Percentiles rank a stretch among this genome's conserved stretches.
phyloP scores from a whole-genome alignment of 2,888 invertebrate genomes.

The Caenorhabditis doughertyi region DNA sequence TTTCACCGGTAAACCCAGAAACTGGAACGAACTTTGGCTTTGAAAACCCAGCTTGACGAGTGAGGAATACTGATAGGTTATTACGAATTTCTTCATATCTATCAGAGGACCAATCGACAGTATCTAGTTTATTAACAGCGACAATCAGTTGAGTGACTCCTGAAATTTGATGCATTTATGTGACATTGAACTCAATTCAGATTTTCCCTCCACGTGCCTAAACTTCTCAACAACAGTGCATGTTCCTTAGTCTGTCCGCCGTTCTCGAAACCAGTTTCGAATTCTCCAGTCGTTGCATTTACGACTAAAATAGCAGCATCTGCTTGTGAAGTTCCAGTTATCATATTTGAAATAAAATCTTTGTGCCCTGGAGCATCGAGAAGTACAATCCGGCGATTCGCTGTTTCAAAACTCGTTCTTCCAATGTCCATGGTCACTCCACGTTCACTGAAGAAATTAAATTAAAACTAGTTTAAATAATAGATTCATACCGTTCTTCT shows the following conservation, averaged over 20 bases:
- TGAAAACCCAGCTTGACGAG: conserved; percentile 84
- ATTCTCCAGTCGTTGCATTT: conserved; percentile 94
- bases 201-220: conserved; percentile 84
- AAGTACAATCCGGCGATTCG: conserved; percentile 84
- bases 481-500: conserved; percentile 88
- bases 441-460: conserved; percentile 84
- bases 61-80: conserved; percentile 75
- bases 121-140: conserved; percentile 97
- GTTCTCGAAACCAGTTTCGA: conserved; percentile 98
- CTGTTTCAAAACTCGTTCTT: conserved; percentile 84
- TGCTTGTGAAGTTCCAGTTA: conserved; percentile 97
- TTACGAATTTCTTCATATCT: conserved; percentile 91
- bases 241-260: conserved; percentile 99
- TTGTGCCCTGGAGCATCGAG: conserved; percentile 99
- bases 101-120: conserved; percentile 93
- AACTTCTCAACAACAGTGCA: conserved; percentile 91
- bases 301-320: conserved; percentile 97
- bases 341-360: conserved; percentile 99
- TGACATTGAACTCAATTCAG: neutral
- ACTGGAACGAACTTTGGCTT: conserved; percentile 89
- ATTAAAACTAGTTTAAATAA: neutral
- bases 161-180: too few relatives aligned
- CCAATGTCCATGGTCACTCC: conserved; percentile 99
- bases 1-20: conserved; percentile 96
- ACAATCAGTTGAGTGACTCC: conserved; percentile 96